These are phyloP conservation scores for Oopsacas minuta DNA, from an alignment of 37 sponge, comb jelly and placozoan genomes.

Conservation along the genomic window DNA sequence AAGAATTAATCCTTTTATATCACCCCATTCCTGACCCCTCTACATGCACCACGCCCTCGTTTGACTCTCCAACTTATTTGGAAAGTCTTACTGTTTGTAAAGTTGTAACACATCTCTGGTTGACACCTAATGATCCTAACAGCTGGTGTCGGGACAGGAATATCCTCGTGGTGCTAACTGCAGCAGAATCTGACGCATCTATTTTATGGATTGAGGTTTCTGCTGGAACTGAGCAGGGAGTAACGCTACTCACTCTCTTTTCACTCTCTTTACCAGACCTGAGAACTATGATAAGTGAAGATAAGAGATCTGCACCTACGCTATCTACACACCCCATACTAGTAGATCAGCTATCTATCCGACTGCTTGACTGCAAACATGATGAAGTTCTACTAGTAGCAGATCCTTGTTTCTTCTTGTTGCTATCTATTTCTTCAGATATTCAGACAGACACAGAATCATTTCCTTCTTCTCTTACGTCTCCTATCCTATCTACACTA, in stretches of 20 bases:
- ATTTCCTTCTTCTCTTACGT: neutral
- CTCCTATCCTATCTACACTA: neutral
- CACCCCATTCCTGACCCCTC: neutral
- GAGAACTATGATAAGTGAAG: neutral
- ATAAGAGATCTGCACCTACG: neutral
- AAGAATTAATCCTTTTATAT: neutral
- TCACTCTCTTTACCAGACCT: neutral
- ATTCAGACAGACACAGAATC: neutral
- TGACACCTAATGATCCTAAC: neutral
- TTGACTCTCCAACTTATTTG: neutral
- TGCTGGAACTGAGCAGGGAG: neutral
- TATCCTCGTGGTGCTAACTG: neutral
- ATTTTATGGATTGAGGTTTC: neutral
- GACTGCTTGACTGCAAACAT: neutral
- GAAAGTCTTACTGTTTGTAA: neutral
- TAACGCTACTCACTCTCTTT: neutral
- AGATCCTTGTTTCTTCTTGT: neutral
- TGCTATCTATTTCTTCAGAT: neutral
- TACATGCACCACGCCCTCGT: neutral
- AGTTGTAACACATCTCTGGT: neutral
- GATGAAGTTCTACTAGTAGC: neutral
- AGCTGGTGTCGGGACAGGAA: constrained; percentile 13
- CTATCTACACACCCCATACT: neutral
- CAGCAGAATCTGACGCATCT: neutral
- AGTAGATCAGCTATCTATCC: neutral